These are phyloP conservation scores for Nasonia longicornis DNA, from an alignment of 1,140 invertebrate species.

Conservation along the genomic window DNA sequence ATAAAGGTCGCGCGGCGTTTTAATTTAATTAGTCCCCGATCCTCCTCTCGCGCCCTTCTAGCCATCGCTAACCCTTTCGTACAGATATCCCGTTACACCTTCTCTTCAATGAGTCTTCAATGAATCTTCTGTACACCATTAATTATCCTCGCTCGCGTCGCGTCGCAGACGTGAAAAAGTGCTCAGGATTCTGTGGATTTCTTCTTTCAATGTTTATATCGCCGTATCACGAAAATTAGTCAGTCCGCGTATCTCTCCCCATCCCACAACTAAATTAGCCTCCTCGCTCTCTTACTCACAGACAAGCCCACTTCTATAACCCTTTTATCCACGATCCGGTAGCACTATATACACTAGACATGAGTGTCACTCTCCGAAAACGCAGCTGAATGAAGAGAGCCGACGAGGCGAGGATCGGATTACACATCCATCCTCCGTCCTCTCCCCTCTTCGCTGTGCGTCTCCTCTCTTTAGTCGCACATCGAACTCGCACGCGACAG, in stretches of 20 bases:
- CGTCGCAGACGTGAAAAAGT: too few species aligned
- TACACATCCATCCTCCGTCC: not conserved
- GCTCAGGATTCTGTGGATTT: too few species aligned
- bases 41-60: not conserved
- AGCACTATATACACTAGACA: not conserved
- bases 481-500: conserved; percentile 1
- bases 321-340: not conserved
- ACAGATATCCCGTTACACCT: too few species aligned
- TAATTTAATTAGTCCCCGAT: conserved; percentile 35
- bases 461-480: not conserved
- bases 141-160: too few species aligned
- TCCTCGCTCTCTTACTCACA: not conserved
- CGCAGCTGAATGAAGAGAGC: too few species aligned
- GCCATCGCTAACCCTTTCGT: not conserved
- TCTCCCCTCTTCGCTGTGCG: not conserved
- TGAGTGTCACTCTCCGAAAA: not conserved
- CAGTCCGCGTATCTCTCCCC: too few species aligned
- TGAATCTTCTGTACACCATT: too few species aligned
- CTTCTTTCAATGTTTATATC: too few species aligned
- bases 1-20: conserved; percentile 7
- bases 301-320: too few species aligned
- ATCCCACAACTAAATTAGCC: too few species aligned
- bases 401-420: conserved; percentile 8
- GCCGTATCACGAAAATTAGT: too few species aligned
- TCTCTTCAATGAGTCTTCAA: too few species aligned